A percentile compares a stretch with the other conserved stretches of the same genome.
phyloP scores from a whole-genome alignment of 2,113 vertebrate genomes.

The Ploceus nigricollis region DNA sequence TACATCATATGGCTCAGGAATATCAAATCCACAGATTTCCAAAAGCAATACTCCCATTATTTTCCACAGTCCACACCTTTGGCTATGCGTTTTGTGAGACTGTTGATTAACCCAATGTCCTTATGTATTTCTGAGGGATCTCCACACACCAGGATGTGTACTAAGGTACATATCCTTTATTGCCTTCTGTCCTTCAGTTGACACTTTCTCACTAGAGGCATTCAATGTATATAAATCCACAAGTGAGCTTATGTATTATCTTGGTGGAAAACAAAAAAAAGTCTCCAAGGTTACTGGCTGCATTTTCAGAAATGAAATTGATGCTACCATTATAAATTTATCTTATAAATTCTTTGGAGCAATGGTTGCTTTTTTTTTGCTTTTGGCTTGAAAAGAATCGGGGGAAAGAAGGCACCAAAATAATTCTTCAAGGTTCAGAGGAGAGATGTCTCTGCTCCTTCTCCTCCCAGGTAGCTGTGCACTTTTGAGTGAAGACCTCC shows the following conservation, averaged over 20 bases:
- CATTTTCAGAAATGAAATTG: neutral
- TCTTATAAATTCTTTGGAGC: neutral
- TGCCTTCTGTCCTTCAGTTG: neutral
- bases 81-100: neutral
- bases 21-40: neutral
- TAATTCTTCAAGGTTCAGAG: neutral
- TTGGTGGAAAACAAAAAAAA: neutral
- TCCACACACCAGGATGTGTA: neutral
- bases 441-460: neutral
- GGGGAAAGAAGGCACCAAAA: neutral
- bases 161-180: neutral
- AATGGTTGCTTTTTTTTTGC: neutral
- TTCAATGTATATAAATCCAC: neutral
- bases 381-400: neutral
- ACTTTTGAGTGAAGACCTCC: neutral
- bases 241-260: neutral
- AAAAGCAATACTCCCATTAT: neutral
- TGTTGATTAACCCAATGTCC: neutral
- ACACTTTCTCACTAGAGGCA: neutral
- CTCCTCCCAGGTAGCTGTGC: neutral
- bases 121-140: neutral
- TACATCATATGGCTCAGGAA: neutral
- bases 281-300: neutral
- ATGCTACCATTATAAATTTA: neutral
- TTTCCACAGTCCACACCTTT: neutral